These are phyloP conservation scores for Carlito syrichta DNA, from an alignment of 2,113 vertebrate genomes.

Conservation along the genomic window DNA sequence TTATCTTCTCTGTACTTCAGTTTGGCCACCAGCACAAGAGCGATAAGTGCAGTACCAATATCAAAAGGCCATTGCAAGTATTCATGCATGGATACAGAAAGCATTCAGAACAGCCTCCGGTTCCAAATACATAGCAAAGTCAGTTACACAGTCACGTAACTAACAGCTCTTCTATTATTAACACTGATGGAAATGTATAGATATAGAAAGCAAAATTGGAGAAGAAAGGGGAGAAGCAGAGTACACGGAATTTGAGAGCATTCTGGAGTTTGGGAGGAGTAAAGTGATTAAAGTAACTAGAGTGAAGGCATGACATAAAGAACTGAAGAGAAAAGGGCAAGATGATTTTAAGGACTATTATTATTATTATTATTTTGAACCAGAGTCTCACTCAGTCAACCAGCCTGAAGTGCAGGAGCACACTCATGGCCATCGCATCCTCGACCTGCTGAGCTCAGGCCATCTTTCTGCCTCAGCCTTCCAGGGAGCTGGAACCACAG, in stretches of 20 bases:
- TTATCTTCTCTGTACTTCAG: not conserved
- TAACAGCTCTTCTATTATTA: not conserved
- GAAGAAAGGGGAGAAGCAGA: not conserved
- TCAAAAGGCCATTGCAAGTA: not conserved
- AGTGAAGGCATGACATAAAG: not conserved
- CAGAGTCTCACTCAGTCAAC: too few species aligned
- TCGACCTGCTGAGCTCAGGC: too few species aligned
- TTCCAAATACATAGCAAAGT: not conserved
- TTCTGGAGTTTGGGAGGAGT: not conserved
- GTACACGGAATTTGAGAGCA: not conserved
- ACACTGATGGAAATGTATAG: not conserved
- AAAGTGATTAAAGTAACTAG: not conserved
- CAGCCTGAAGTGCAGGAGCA: too few species aligned
- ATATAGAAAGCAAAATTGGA: not conserved
- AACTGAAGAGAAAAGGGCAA: not conserved
- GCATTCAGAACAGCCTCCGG: not conserved
- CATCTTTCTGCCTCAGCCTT: too few species aligned
- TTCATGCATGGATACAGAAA: not conserved
- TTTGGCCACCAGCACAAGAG: not conserved
- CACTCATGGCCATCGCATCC: too few species aligned
- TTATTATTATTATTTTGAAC: too few species aligned
- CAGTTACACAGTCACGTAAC: not conserved
- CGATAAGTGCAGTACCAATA: not conserved
- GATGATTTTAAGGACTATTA: not conserved
- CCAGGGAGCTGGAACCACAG: too few species aligned